Evolutionary conservation across 2,113 vertebrate genomes (phyloP).

Genomic region (Bungarus multicinctus): DNA sequence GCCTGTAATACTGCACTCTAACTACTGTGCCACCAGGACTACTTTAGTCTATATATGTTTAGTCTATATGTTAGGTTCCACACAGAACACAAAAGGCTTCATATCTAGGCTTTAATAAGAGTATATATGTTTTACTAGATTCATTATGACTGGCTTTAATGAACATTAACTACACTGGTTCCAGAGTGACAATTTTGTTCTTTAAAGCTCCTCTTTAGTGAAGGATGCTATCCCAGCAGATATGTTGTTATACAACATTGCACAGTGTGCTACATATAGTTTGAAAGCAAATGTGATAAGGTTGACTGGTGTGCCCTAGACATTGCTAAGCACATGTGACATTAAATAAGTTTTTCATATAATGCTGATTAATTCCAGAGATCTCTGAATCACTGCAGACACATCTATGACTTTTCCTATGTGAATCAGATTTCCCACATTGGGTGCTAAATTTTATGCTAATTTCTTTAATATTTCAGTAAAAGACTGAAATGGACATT

Average conservation of each 20-base stretch:
- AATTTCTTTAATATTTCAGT: background rate
- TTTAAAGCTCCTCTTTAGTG: background rate
- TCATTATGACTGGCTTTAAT: background rate
- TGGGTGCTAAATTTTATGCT: background rate
- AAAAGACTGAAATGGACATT: background rate
- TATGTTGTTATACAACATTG: background rate
- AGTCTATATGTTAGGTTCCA: background rate
- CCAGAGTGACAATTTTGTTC: background rate
- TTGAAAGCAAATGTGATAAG: background rate
- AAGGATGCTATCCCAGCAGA: background rate
- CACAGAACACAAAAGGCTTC: background rate
- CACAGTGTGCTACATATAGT: background rate
- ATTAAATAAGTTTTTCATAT: background rate
- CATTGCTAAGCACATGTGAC: background rate
- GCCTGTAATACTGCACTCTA: too few species aligned
- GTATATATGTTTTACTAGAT: background rate
- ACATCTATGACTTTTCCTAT: background rate
- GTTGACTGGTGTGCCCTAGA: background rate
- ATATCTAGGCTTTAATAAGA: background rate
- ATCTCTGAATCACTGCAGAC: background rate
- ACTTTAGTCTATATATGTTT: background rate
- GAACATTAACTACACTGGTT: background rate
- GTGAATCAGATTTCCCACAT: background rate
- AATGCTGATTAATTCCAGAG: background rate
- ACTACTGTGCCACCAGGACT: too few species aligned